These are phyloP conservation scores for Chloroceryle aenea DNA, from an alignment of 2,113 vertebrate genomes.

Conservation along the genomic window DNA sequence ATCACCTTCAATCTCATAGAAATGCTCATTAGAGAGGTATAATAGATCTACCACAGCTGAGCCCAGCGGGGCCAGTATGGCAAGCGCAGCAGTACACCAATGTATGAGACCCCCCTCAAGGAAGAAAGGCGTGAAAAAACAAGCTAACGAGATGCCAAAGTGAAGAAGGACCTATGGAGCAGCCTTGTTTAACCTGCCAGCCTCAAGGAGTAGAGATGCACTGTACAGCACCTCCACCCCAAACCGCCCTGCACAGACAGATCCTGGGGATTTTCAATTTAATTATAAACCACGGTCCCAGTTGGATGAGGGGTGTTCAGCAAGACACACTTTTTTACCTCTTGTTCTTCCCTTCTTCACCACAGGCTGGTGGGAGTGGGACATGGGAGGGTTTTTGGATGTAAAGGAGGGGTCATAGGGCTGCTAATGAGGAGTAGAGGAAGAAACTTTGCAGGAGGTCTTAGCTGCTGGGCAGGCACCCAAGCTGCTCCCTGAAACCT, in stretches of 20 bases:
- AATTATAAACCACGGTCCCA: not conserved
- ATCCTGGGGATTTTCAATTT: not conserved
- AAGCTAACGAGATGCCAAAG: not conserved
- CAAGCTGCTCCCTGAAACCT: not conserved
- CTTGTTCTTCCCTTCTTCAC: not conserved
- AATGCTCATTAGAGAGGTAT: not conserved
- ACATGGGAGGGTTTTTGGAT: not conserved
- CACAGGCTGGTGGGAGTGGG: rapidly evolving
- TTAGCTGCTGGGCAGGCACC: not conserved
- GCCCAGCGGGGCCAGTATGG: no score
- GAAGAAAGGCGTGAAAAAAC: not conserved
- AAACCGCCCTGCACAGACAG: not conserved
- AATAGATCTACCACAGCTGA: not conserved
- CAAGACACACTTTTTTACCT: not conserved
- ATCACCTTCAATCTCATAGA: not conserved
- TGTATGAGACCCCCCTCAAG: not conserved
- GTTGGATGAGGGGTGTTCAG: not conserved
- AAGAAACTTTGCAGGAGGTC: not conserved
- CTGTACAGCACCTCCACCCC: not conserved
- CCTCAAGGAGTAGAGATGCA: not conserved
- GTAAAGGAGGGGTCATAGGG: not conserved
- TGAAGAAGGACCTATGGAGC: not conserved
- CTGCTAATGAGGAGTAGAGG: not conserved
- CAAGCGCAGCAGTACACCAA: not conserved
- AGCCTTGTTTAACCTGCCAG: not conserved